Conservation (phyloP, 1,140 invertebrate genomes). For the Scylla paramamosain region DNA sequence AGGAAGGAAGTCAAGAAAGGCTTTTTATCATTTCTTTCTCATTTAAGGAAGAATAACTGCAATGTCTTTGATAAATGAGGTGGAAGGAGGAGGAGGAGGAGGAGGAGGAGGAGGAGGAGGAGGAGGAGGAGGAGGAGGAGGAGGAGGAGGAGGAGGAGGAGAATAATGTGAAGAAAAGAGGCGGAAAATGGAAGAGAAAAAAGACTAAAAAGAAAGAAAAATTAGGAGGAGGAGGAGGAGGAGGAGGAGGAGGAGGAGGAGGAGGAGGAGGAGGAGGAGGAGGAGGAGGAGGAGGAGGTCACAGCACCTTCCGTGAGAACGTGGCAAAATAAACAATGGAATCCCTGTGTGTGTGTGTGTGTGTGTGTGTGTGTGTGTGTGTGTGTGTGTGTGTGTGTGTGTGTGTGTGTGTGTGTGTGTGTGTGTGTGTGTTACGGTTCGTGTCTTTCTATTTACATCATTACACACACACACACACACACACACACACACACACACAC, state of each 20-base stretch:
- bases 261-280: neutral
- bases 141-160: neutral
- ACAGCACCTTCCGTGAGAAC: neutral
- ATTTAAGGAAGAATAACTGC: too few species aligned
- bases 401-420: slow-evolving; percentile 46
- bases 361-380: slow-evolving; percentile 50
- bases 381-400: slow-evolving; percentile 55
- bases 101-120: neutral
- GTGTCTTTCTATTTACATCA: neutral
- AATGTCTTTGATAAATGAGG: too few species aligned
- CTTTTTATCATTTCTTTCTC: too few species aligned
- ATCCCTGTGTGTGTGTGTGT: slow-evolving; percentile 16
- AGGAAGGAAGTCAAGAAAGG: neutral
- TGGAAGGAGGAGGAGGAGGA: neutral
- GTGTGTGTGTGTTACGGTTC: neutral
- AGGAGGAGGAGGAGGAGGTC: neutral
- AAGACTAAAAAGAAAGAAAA: neutral
- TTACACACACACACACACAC: neutral
- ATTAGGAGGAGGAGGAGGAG: neutral
- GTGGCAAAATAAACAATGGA: neutral
- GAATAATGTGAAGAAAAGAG: neutral
- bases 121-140: neutral
- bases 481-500: neutral
- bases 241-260: neutral
- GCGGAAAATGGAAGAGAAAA: neutral